Evolutionary conservation across 1,140 invertebrate species (phyloP).

Genomic region (Drosophila takahashii): DNA sequence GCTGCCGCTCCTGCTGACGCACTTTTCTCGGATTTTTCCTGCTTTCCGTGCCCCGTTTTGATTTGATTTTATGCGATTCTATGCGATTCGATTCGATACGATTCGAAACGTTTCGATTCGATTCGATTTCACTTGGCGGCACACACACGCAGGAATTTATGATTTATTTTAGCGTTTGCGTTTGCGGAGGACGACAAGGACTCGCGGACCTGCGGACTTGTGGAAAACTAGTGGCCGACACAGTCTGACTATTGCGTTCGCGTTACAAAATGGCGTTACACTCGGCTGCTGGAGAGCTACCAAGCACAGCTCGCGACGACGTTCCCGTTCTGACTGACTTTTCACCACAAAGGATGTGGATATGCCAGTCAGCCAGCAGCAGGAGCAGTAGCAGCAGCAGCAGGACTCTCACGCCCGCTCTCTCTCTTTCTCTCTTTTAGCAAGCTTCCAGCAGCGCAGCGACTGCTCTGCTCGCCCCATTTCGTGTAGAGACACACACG

Average conservation of each 20-base stretch:
- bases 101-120: constrained; percentile 20
- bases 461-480: constrained; percentile 55
- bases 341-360: constrained; percentile 70
- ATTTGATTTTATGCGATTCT: constrained; percentile 22
- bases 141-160: constrained; percentile 17
- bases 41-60: constrained; percentile 20
- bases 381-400: constrained; percentile 17
- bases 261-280: constrained; percentile 64
- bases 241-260: constrained; percentile 54
- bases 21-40: constrained; percentile 55
- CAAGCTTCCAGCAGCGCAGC: constrained; percentile 33
- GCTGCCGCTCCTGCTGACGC: constrained; percentile 49
- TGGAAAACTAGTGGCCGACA: constrained; percentile 41
- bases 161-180: constrained; percentile 27
- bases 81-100: constrained; percentile 14
- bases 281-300: constrained; percentile 57
- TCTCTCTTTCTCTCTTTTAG: constrained; percentile 18
- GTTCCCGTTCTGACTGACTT: constrained; percentile 84
- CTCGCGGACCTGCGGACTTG: constrained; percentile 15
- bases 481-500: constrained; percentile 54
- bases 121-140: constrained; percentile 43
- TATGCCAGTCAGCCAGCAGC: constrained; percentile 10
- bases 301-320: constrained; percentile 84
- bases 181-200: constrained; percentile 16
- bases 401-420: constrained; percentile 3